Conservation (phyloP, 1,140 invertebrate species). For the Heliothis subflexa region DNA sequence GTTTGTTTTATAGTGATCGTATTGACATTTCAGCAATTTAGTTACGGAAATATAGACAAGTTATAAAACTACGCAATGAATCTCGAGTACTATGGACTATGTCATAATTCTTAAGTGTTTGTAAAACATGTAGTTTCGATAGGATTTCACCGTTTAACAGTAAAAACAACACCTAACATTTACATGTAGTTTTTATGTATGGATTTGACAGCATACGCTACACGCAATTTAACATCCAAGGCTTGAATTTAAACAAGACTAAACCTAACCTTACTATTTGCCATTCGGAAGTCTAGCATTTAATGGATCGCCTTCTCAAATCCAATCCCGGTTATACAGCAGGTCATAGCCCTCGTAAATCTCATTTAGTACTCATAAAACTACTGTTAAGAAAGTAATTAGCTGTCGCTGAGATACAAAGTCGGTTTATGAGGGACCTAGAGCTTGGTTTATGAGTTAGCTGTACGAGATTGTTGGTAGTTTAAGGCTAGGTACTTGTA, state of each 20-base stretch:
- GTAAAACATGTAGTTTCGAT: too few species aligned
- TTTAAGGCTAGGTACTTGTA: neutral
- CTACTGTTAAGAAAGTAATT: constrained; percentile 20
- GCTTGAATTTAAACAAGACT: neutral
- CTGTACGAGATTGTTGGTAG: neutral
- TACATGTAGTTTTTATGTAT: too few species aligned
- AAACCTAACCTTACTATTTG: neutral
- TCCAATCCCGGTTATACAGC: neutral
- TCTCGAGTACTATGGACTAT: too few species aligned
- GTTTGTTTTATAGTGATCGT: neutral
- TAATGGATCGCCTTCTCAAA: neutral
- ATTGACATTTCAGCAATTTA: neutral
- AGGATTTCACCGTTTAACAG: too few species aligned
- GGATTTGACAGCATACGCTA: too few species aligned
- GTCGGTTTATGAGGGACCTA: constrained; percentile 2
- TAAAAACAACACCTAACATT: too few species aligned
- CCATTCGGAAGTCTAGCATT: neutral
- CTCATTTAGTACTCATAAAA: constrained; percentile 26
- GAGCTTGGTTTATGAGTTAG: neutral
- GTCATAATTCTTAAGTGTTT: too few species aligned
- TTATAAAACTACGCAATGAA: neutral
- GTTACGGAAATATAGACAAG: neutral
- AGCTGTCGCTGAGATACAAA: neutral
- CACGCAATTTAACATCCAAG: too few species aligned
- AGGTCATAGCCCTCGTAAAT: constrained; percentile 36